Evolutionary conservation across 2,888 invertebrate genomes (phyloP).

Genomic region (Mythimna pallens): DNA sequence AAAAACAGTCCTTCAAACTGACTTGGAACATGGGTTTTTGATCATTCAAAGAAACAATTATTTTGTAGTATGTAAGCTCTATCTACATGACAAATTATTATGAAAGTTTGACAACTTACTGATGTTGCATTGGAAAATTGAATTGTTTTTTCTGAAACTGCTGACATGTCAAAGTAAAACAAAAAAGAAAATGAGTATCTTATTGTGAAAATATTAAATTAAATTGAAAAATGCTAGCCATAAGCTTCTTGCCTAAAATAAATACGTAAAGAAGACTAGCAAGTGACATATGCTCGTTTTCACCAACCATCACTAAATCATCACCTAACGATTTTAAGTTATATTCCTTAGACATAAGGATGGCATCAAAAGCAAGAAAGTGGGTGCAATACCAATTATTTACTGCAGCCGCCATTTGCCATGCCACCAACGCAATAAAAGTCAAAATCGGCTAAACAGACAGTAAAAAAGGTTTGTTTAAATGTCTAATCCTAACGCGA

Average conservation of each 20-base stretch:
- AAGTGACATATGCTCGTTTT: neutral
- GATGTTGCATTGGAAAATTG: conserved; percentile 3
- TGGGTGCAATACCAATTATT: too few species aligned
- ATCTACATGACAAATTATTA: conserved; percentile 4
- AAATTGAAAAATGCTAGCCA: neutral
- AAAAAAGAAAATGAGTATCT: conserved; percentile 10
- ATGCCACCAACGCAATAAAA: too few species aligned
- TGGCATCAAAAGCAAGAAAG: too few species aligned
- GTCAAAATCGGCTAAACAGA: too few species aligned
- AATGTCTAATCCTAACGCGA: too few species aligned
- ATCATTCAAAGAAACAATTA: neutral
- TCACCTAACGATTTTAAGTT: too few species aligned
- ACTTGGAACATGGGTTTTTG: neutral
- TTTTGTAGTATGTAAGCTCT: neutral
- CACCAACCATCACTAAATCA: too few species aligned
- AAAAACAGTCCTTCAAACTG: neutral
- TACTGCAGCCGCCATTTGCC: too few species aligned
- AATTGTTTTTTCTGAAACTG: conserved; percentile 11
- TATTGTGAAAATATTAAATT: neutral
- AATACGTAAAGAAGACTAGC: neutral
- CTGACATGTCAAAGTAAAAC: conserved; percentile 20
- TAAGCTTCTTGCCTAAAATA: neutral
- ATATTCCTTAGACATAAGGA: too few species aligned
- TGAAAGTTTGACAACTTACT: conserved; percentile 7
- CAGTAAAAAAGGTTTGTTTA: too few species aligned